Conservation (phyloP, 2,888 invertebrate species). For the Chouioia cunea region DNA sequence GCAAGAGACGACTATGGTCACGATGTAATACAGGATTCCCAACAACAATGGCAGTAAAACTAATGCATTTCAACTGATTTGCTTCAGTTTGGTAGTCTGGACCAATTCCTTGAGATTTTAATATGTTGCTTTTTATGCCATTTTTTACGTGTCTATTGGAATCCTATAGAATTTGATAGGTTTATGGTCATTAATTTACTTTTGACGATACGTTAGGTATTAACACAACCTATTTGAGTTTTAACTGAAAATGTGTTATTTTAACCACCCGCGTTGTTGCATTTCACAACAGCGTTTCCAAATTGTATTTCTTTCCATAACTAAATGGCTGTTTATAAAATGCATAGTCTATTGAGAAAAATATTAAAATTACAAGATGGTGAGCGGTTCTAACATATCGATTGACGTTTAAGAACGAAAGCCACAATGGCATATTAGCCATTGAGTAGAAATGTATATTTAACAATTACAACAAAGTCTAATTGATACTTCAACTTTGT, state of each 20-base stretch:
- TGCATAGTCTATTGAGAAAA: slow-evolving; percentile 2
- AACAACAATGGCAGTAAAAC: slow-evolving; percentile 45
- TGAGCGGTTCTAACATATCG: slow-evolving; percentile 38
- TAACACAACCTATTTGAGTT: too few relatives aligned
- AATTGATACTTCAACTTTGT: slow-evolving; percentile 19
- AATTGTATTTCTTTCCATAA: too few relatives aligned
- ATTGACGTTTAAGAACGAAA: slow-evolving; percentile 16
- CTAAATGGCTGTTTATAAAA: background rate
- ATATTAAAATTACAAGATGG: background rate
- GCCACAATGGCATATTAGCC: slow-evolving; percentile 14
- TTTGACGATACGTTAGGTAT: slow-evolving; percentile 17
- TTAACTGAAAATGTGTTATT: too few relatives aligned
- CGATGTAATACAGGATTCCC: slow-evolving; percentile 73
- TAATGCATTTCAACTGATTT: background rate
- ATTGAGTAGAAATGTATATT: background rate
- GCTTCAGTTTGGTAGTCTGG: slow-evolving; percentile 29
- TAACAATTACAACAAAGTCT: slow-evolving; percentile 15
- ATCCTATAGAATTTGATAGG: background rate
- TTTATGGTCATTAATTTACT: background rate
- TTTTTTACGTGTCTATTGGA: slow-evolving; percentile 1
- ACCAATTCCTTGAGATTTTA: slow-evolving; percentile 20
- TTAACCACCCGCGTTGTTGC: too few relatives aligned
- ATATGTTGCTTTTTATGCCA: background rate
- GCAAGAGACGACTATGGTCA: slow-evolving; percentile 71
- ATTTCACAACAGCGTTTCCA: too few relatives aligned